Evolutionary conservation across 1,140 invertebrate genomes (phyloP).

Genomic region (Pseudomyrmex sp.): DNA sequence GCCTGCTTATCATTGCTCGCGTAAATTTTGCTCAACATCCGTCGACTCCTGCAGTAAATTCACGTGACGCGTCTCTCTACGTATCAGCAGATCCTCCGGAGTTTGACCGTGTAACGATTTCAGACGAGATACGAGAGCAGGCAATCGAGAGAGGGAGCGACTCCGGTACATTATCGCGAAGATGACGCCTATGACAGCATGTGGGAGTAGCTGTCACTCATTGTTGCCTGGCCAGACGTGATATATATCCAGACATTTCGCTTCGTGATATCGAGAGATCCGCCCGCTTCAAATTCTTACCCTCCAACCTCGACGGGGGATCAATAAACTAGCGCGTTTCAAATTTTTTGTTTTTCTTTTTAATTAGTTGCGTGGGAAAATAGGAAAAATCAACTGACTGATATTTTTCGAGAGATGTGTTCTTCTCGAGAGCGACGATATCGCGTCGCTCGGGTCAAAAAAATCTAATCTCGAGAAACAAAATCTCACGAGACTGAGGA

Average conservation of each 20-base stretch:
- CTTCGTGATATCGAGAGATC: slow-evolving; percentile 64
- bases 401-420: not conserved
- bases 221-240: slow-evolving; percentile 78
- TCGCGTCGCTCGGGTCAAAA: not conserved
- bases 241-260: slow-evolving; percentile 72
- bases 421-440: not conserved
- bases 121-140: slow-evolving; percentile 75
- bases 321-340: slow-evolving; percentile 59
- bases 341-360: not conserved
- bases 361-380: not conserved
- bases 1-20: not conserved
- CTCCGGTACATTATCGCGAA: slow-evolving; percentile 73
- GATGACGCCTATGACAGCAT: slow-evolving; percentile 82
- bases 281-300: slow-evolving; percentile 67
- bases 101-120: slow-evolving; percentile 77
- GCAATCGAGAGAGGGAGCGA: slow-evolving; percentile 68
- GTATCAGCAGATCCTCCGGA: slow-evolving; percentile 69
- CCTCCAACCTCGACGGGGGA: slow-evolving; percentile 61
- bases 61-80: slow-evolving; percentile 39
- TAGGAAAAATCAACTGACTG: not conserved
- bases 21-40: not conserved
- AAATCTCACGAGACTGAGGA: slow-evolving; percentile 19
- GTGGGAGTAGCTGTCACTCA: slow-evolving; percentile 85
- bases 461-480: slow-evolving; percentile 50
- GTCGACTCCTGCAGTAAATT: slow-evolving; percentile 26